Evolutionary conservation across 2,888 invertebrate genomes (phyloP).

Genomic region (Chloroclysta siterata): DNA sequence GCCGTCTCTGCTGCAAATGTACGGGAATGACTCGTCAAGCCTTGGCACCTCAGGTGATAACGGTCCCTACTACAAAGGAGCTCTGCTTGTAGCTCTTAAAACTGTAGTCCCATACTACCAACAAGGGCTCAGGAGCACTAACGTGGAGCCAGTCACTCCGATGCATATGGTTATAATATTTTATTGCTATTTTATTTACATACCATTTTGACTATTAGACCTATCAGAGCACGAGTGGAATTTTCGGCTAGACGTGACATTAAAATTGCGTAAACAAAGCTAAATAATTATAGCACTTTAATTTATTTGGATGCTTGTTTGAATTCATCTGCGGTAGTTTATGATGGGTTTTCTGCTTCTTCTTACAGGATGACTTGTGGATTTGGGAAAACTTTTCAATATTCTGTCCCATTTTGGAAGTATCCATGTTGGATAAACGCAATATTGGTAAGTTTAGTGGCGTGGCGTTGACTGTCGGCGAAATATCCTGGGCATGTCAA

Average conservation of each 20-base stretch:
- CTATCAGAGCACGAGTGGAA: no score
- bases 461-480: constrained; percentile 88
- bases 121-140: constrained; percentile 64
- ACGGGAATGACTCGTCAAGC: constrained; percentile 73
- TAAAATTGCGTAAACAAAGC: no score
- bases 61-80: constrained; percentile 87
- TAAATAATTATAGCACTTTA: no score
- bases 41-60: constrained; percentile 56
- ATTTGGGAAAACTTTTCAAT: constrained; percentile 86
- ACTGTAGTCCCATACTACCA: constrained; percentile 87
- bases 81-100: constrained; percentile 89
- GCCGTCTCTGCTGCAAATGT: constrained; percentile 92
- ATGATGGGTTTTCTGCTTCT: constrained; percentile 6
- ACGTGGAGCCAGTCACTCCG: constrained; percentile 63
- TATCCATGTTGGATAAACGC: constrained; percentile 87
- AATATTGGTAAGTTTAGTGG: constrained; percentile 83
- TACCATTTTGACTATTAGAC: background rate
- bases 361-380: constrained; percentile 85
- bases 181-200: background rate
- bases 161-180: constrained; percentile 54
- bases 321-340: background rate
- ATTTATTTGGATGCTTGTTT: no score
- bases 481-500: constrained; percentile 71
- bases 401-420: constrained; percentile 87
- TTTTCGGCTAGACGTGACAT: no score